Evolutionary conservation across 2,797 vertebrate genomes (phyloP).

Genomic region (Cetoscarus ocellatus): DNA sequence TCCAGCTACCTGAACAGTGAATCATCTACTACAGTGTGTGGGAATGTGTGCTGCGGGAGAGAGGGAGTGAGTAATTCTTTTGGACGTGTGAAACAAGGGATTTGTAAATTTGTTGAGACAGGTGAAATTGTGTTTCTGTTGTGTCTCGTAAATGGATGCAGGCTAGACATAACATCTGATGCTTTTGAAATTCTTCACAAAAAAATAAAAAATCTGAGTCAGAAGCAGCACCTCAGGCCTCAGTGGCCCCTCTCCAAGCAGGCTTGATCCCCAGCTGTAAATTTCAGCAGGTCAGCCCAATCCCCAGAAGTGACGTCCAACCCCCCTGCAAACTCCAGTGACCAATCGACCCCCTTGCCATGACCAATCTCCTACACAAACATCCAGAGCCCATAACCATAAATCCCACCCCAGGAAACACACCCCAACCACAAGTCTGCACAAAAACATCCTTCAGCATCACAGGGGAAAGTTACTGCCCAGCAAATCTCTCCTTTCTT

Average conservation of each 20-base stretch:
- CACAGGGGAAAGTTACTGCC: constrained; percentile 77
- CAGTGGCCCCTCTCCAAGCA: not conserved
- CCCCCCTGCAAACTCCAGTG: constrained; percentile 41
- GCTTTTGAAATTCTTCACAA: constrained; percentile 10
- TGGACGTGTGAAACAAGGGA: not conserved
- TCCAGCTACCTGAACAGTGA: constrained; percentile 4
- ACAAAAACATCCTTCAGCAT: constrained; percentile 82
- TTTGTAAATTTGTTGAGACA: constrained; percentile 2
- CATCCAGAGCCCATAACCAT: constrained; percentile 76
- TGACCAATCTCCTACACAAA: constrained; percentile 80
- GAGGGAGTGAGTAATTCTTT: constrained; percentile 35
- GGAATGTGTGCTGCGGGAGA: constrained; percentile 13
- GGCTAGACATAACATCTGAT: constrained; percentile 1
- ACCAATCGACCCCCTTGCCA: constrained; percentile 66
- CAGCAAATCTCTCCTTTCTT: constrained; percentile 80
- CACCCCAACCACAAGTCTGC: constrained; percentile 71
- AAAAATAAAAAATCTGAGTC: not conserved
- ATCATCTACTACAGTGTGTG: constrained; percentile 6
- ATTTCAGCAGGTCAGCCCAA: constrained; percentile 49
- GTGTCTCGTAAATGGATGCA: constrained; percentile 11
- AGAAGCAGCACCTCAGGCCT: constrained; percentile 1
- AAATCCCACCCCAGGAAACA: constrained; percentile 83
- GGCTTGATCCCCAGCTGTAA: constrained; percentile 43
- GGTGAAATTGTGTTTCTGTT: constrained; percentile 9
- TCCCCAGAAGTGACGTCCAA: constrained; percentile 23